These are phyloP conservation scores for Endotricha flammealis DNA, from an alignment of 2,888 invertebrate species.

Conservation along the genomic window DNA sequence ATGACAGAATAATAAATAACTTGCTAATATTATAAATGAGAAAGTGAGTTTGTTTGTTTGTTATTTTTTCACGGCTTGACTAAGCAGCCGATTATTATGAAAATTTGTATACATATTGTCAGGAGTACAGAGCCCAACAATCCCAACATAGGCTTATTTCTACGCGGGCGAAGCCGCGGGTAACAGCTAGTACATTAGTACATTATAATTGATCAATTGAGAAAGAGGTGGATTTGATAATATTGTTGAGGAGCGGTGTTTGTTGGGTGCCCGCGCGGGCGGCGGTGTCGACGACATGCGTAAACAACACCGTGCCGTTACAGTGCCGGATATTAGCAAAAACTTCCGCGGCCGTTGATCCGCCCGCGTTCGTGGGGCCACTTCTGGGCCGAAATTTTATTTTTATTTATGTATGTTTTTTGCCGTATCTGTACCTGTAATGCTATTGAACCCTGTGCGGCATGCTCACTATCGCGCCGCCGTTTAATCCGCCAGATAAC, in stretches of 20 bases:
- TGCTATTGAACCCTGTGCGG: slow-evolving; percentile 45
- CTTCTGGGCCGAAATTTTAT: slow-evolving; percentile 41
- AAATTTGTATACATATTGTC: no score
- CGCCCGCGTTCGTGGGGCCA: slow-evolving; percentile 35
- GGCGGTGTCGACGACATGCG: slow-evolving; percentile 14
- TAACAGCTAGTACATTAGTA: no score
- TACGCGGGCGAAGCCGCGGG: no score
- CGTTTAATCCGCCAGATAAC: slow-evolving; percentile 49
- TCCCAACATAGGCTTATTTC: no score
- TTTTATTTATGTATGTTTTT: slow-evolving; percentile 41
- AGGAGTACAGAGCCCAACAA: no score
- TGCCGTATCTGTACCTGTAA: slow-evolving; percentile 38
- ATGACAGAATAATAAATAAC: no score
- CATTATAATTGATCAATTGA: no score
- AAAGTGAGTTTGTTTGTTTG: no score
- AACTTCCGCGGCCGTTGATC: slow-evolving; percentile 57
- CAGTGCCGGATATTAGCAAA: slow-evolving; percentile 50
- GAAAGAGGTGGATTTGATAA: no score
- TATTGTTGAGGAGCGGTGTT: background rate
- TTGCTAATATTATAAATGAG: no score
- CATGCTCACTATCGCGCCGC: slow-evolving; percentile 35
- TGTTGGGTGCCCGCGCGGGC: background rate
- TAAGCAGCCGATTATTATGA: no score
- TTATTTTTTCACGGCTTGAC: no score
- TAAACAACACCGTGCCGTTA: slow-evolving; percentile 32